Conservation (phyloP, 64 coral and sea anemone genomes). For the Anthopleura sola region DNA sequence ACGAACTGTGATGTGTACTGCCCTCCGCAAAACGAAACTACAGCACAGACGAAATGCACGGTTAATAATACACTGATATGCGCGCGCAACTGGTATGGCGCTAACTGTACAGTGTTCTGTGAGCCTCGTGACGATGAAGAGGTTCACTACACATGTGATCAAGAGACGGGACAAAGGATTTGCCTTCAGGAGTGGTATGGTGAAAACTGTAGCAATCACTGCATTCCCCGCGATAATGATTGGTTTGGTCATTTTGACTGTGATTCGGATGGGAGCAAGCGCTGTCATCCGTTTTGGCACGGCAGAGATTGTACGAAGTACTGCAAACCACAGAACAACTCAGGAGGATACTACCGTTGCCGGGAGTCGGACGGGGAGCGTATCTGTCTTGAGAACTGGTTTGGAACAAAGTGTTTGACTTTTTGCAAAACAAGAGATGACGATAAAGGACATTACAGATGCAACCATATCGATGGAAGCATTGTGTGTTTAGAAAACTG, state of each 20-base stretch:
- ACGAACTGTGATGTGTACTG: slow-evolving; percentile 64
- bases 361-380: background rate
- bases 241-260: slow-evolving; percentile 57
- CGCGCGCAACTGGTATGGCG: slow-evolving; percentile 56
- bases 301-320: slow-evolving; percentile 24
- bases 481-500: slow-evolving; percentile 30
- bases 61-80: slow-evolving; percentile 37
- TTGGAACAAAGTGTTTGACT: slow-evolving; percentile 42
- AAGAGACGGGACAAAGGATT: slow-evolving; percentile 29
- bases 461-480: slow-evolving; percentile 18
- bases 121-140: slow-evolving; percentile 25
- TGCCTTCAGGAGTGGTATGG: slow-evolving; percentile 57
- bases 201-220: slow-evolving; percentile 37
- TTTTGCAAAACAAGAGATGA: slow-evolving; percentile 18
- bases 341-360: slow-evolving; percentile 40
- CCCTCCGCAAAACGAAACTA: slow-evolving; percentile 36
- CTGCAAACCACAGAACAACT: slow-evolving; percentile 43
- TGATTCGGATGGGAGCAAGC: slow-evolving; percentile 35
- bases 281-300: slow-evolving; percentile 47
- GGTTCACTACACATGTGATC: slow-evolving; percentile 55
- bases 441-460: slow-evolving; percentile 27
- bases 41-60: slow-evolving; percentile 10
- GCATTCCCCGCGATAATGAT: slow-evolving; percentile 20
- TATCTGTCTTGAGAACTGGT: slow-evolving; percentile 54
- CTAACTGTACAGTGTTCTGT: slow-evolving; percentile 47